Evolutionary conservation across 2,888 invertebrate genomes (phyloP).

Genomic region (Seira ritae): DNA sequence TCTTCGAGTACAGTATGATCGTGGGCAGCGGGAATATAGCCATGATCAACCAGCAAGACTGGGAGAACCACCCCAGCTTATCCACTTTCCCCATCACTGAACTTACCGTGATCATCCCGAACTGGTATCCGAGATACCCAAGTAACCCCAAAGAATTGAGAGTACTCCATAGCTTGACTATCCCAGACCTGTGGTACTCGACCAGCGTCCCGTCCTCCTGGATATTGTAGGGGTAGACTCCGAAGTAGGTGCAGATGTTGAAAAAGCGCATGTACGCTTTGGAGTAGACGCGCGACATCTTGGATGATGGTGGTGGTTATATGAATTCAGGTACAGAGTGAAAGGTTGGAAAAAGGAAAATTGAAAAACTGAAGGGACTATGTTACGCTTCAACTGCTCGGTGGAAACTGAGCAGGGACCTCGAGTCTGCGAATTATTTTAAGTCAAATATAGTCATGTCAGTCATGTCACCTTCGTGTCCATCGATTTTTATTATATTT

Average conservation of each 20-base stretch:
- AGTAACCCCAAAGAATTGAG: slow-evolving; percentile 62
- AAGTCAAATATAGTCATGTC: too few relatives aligned
- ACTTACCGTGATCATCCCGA: slow-evolving; percentile 71
- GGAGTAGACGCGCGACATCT: slow-evolving; percentile 62
- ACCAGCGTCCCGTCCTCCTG: slow-evolving; percentile 72
- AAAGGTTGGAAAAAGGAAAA: neutral
- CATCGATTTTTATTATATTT: neutral
- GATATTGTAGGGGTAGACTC: slow-evolving; percentile 71
- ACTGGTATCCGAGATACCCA: slow-evolving; percentile 69
- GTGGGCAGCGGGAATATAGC: slow-evolving; percentile 70
- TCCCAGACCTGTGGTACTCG: slow-evolving; percentile 70
- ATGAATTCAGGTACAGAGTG: neutral
- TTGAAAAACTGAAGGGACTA: neutral
- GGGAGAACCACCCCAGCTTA: slow-evolving; percentile 72
- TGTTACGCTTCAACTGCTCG: too few relatives aligned
- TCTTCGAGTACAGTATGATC: slow-evolving; percentile 70
- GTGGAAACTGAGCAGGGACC: too few relatives aligned
- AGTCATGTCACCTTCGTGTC: neutral
- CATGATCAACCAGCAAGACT: slow-evolving; percentile 73
- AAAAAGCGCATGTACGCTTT: slow-evolving; percentile 71
- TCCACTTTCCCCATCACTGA: slow-evolving; percentile 70
- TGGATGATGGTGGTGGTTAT: neutral
- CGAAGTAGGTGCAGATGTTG: slow-evolving; percentile 67
- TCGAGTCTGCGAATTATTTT: too few relatives aligned
- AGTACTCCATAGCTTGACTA: slow-evolving; percentile 68